Evolutionary conservation across 2,888 invertebrate species (phyloP), one percentile per base, ranked within the genome.

Genomic region (Oligia latruncula): DNA sequence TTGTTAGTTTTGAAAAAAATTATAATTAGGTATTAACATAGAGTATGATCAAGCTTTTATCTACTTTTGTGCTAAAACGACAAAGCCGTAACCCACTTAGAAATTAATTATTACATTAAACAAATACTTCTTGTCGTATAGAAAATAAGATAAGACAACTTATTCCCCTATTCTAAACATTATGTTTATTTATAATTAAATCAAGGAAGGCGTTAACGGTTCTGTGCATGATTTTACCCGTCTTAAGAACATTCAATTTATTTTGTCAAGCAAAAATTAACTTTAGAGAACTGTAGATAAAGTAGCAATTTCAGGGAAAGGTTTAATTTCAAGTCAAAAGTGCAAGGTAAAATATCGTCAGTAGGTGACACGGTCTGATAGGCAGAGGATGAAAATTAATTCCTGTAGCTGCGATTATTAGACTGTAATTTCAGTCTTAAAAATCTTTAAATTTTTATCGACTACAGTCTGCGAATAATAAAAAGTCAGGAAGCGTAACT

Each of bases 111-210:
- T 67, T 29, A 64, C 17, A 58, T 23, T 17, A n/a, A 9, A 49
- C 20, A 60, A 80, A 78, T 60, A 40, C 23, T 43, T 9, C 11
- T 49, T 52, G 17, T 78, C 70, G 60, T 62, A 17, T 52, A 17
- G 74, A 83, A 86, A 86, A 88, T 67, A 71, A 68, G 71, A 80
- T 82, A 82, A 75, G 49, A 80, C 20, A 71, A 80, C 78, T 80
- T 73, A 78, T 74, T 71, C 43, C 71, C 65, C 35, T 5, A 58
- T 67, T 80, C 40, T 62, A 77, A 78, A 70, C 46, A 71, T 72
- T n/a, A 71, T 83, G 80, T 84, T 88, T 89, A 83, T 40, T 40
- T 82, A 77, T 81, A 89, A 90, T 88, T 90, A 90, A 85, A 87
- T 84, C 87, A 85, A 75, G 82, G 78, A 82, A 86, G 72, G 13